A percentile compares a stretch with the other conserved stretches of the same genome.
Evolutionary conservation across 2,888 invertebrate species (phyloP).

Genomic region (Psylliodes chrysocephalus): DNA sequence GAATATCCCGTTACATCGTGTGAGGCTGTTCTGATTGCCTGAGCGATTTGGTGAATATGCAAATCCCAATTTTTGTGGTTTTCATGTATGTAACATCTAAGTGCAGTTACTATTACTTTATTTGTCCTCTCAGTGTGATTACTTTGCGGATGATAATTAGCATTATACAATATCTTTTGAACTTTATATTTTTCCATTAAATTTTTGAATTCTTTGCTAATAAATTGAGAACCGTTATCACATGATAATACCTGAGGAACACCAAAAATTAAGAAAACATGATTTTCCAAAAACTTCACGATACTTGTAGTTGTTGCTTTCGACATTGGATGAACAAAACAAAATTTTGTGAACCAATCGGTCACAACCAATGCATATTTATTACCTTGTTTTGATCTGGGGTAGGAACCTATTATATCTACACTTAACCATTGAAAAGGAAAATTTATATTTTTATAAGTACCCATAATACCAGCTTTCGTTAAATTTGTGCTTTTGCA

Average conservation of each 20-base stretch:
- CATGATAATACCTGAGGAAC: constrained; percentile 28
- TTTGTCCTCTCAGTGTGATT: constrained; percentile 56
- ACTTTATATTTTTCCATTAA: constrained; percentile 39
- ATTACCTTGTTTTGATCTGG: no score
- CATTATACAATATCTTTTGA: constrained; percentile 42
- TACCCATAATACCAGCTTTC: no score
- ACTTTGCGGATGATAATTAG: constrained; percentile 53
- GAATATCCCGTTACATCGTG: constrained; percentile 38
- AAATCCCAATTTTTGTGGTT: constrained; percentile 36
- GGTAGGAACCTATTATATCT: no score
- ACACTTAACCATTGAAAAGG: constrained; percentile 33
- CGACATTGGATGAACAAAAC: no score
- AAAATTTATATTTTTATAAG: constrained; percentile 36
- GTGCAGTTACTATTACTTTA: constrained; percentile 49
- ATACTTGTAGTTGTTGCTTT: no score
- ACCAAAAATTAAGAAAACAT: constrained; percentile 36
- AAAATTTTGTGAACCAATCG: no score
- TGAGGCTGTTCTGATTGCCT: constrained; percentile 38
- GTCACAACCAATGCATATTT: no score
- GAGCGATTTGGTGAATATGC: constrained; percentile 26
- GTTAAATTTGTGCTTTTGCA: no score
- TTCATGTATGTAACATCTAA: constrained; percentile 39
- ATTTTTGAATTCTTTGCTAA: no score
- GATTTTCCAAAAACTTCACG: no score
- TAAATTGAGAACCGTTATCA: no score